Conservation (phyloP, 2,888 invertebrate genomes). For the Amphimallon solstitiale region DNA sequence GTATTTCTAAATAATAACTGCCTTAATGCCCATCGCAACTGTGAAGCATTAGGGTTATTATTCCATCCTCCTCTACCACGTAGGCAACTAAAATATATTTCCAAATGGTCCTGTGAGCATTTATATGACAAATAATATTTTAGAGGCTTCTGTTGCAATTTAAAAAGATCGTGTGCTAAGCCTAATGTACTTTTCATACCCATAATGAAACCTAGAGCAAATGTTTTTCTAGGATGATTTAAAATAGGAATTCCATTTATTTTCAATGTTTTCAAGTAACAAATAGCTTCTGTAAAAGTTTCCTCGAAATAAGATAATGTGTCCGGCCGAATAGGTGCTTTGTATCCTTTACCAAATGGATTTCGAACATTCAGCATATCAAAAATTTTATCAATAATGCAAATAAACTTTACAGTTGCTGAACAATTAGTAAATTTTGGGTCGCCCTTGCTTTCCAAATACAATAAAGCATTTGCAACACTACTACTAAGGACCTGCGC, state of each 20-base stretch:
- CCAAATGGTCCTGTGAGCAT: neutral
- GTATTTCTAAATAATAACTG: too few species aligned
- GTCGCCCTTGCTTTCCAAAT: constrained; percentile 30
- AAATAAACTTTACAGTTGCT: too few species aligned
- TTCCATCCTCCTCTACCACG: neutral
- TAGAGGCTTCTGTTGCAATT: neutral
- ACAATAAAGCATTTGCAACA: constrained; percentile 45
- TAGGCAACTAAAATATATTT: neutral
- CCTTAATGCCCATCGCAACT: neutral
- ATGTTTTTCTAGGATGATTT: too few species aligned
- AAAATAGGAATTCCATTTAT: too few species aligned
- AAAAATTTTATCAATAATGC: constrained; percentile 45
- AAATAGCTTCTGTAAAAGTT: constrained; percentile 32
- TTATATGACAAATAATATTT: neutral
- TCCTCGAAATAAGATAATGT: constrained; percentile 39
- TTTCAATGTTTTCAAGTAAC: too few species aligned
- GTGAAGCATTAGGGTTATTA: neutral
- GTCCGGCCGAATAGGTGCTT: constrained; percentile 40
- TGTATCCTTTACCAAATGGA: constrained; percentile 46
- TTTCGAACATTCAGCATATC: constrained; percentile 46
- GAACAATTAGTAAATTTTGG: constrained; percentile 38
- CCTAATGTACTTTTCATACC: too few species aligned
- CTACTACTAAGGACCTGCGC: constrained; percentile 43
- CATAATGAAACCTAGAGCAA: too few species aligned
- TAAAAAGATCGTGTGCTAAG: too few species aligned